These are phyloP conservation scores for Australoheros scitulus DNA, from an alignment of 2,113 vertebrate species.

Conservation along the genomic window DNA sequence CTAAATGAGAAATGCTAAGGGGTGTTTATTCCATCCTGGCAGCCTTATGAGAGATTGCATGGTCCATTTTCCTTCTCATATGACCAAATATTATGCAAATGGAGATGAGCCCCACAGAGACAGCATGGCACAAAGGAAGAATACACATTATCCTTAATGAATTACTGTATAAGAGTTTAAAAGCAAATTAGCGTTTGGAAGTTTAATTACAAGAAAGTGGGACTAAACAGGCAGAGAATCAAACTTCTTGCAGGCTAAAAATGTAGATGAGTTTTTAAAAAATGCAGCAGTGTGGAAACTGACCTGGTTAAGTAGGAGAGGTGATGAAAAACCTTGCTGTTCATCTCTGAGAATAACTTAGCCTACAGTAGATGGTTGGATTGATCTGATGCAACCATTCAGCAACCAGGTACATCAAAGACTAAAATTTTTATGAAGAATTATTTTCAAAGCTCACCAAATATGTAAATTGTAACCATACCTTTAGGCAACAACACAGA, in stretches of 20 bases:
- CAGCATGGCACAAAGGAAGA: conserved; percentile 32
- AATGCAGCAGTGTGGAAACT: conserved; percentile 22
- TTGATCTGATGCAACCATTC: conserved; percentile 66
- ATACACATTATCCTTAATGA: conserved; percentile 60
- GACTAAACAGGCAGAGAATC: conserved; percentile 38
- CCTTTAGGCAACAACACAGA: conserved; percentile 30
- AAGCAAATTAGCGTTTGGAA: conserved; percentile 42
- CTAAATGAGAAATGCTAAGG: conserved; percentile 65
- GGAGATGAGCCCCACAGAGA: neutral
- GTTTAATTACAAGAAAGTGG: conserved; percentile 49
- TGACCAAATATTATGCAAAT: conserved; percentile 66
- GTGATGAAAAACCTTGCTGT: conserved; percentile 38
- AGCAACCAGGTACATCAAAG: conserved; percentile 71
- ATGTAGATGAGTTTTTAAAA: conserved; percentile 15
- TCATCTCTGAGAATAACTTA: conserved; percentile 28
- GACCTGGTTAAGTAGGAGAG: conserved; percentile 41
- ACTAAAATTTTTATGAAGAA: conserved; percentile 18
- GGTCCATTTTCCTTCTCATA: conserved; percentile 43
- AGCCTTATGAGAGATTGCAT: conserved; percentile 40
- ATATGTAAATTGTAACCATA: conserved; percentile 45
- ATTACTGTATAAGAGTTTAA: conserved; percentile 34
- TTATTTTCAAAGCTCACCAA: conserved; percentile 18
- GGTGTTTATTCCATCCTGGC: conserved; percentile 59
- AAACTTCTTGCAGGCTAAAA: neutral
- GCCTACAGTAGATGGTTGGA: conserved; percentile 36